Conservation (phyloP, 2,113 vertebrate genomes). For the Theristicus caerulescens region DNA sequence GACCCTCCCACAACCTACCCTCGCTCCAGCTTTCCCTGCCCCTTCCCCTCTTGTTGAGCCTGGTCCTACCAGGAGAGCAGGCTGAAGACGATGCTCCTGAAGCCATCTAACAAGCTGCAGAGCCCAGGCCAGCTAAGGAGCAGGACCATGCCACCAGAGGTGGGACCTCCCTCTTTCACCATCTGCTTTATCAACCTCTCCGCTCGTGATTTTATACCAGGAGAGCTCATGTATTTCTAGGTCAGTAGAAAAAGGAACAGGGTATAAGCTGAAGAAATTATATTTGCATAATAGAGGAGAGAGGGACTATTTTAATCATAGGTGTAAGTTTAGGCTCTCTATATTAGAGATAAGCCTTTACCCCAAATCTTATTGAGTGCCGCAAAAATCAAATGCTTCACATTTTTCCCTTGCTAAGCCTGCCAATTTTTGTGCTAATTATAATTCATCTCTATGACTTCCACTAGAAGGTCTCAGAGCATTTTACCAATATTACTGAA, state of each 20-base stretch:
- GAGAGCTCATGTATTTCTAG: not conserved
- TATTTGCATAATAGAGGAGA: not conserved
- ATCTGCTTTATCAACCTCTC: not conserved
- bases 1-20: not conserved
- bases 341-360: not conserved
- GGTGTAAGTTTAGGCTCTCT: not conserved
- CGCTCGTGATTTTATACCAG: accelerated
- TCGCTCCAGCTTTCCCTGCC: not conserved
- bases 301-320: not conserved
- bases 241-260: not conserved
- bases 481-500: not conserved
- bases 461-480: slow-evolving; percentile 3
- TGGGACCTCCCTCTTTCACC: not conserved
- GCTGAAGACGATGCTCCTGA: not conserved
- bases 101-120: not conserved
- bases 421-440: slow-evolving; percentile 50
- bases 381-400: not conserved
- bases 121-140: not conserved
- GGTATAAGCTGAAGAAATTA: not conserved
- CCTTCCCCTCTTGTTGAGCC: not conserved
- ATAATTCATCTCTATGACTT: slow-evolving; percentile 30
- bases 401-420: not conserved
- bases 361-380: not conserved
- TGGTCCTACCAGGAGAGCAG: not conserved
- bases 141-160: not conserved